Conservation (phyloP, 2,797 vertebrate genomes). For the Mycteria americana region DNA sequence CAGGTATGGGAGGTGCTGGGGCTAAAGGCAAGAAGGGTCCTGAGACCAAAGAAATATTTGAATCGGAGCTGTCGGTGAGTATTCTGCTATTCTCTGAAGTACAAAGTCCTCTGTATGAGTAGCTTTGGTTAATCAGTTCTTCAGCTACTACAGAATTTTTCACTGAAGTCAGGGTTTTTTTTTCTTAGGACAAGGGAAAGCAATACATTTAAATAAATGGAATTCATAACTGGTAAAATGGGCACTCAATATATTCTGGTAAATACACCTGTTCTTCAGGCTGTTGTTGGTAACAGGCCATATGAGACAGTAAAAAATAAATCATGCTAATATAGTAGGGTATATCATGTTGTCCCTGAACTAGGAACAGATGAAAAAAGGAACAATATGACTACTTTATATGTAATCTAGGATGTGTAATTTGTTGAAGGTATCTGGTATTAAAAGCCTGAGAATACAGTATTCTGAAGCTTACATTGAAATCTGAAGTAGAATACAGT, state of each 20-base stretch:
- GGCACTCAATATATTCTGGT: background rate
- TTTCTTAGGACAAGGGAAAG: background rate
- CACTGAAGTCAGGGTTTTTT: background rate
- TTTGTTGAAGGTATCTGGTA: background rate
- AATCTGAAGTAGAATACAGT: background rate
- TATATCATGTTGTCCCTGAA: background rate
- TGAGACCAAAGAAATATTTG: conserved; percentile 86
- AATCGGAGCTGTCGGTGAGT: conserved; percentile 90
- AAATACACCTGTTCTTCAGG: background rate
- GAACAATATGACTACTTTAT: background rate
- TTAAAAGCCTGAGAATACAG: background rate
- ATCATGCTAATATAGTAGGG: background rate
- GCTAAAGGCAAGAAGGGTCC: conserved; percentile 86
- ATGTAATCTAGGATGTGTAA: background rate
- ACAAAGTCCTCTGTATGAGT: background rate
- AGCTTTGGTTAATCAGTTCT: background rate
- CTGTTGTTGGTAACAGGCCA: background rate
- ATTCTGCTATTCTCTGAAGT: background rate
- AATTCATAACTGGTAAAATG: background rate
- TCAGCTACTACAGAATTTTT: background rate
- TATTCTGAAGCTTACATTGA: background rate
- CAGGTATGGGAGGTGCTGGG: conserved; percentile 68
- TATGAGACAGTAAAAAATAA: background rate
- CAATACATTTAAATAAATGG: background rate
- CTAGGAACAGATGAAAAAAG: background rate